phyloP scores from a whole-genome alignment of 2,888 invertebrate genomes.

The Tenthredo notha region DNA sequence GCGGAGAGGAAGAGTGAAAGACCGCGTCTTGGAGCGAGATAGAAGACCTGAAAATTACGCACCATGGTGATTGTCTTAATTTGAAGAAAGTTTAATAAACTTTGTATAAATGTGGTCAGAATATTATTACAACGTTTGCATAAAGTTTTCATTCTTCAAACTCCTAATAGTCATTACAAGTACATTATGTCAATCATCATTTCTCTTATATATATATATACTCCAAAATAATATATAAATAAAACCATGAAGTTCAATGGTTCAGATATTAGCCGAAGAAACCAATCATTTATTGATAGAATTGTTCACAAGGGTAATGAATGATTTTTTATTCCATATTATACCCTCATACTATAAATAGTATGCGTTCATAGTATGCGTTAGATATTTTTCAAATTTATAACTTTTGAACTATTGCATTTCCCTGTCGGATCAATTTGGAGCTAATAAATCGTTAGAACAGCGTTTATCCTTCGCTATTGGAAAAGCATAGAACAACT shows the following conservation, averaged over 20 bases:
- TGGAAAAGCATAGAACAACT: background rate
- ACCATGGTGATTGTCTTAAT: constrained; percentile 16
- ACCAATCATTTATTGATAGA: background rate
- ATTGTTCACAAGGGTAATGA: background rate
- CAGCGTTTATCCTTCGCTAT: background rate
- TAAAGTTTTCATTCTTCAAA: background rate
- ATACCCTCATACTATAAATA: background rate
- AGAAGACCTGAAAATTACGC: constrained; percentile 36
- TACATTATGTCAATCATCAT: background rate
- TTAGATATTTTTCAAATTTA: background rate
- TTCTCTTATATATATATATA: background rate
- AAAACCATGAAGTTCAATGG: background rate
- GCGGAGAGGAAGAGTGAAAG: constrained; percentile 54
- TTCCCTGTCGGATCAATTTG: background rate
- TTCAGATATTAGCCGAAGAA: background rate
- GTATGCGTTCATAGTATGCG: no score
- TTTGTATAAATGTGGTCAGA: background rate
- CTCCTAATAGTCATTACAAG: background rate
- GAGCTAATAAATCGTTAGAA: background rate
- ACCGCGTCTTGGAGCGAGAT: constrained; percentile 47
- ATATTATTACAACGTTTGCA: background rate
- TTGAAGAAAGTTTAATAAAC: background rate
- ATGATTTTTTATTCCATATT: background rate
- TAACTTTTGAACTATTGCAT: background rate
- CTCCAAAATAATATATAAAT: background rate